phyloP scores from a whole-genome alignment of 2,797 vertebrate species.

The Neopelma chrysocephalum region DNA sequence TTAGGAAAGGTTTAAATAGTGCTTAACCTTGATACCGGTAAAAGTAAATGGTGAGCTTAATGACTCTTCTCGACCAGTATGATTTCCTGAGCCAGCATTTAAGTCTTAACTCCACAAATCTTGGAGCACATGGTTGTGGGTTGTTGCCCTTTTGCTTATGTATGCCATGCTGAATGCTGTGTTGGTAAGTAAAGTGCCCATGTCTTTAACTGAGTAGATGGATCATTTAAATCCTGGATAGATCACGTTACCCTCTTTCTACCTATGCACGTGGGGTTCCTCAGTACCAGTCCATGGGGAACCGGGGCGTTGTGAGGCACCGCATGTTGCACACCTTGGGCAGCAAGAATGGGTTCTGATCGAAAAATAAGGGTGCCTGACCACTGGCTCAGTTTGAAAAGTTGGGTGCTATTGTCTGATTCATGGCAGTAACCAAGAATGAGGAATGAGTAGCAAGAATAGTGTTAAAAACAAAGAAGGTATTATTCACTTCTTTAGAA shows the following conservation, averaged over 20 bases:
- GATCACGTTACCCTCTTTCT: neutral
- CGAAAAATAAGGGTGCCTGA: rapidly evolving
- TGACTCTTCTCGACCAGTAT: neutral
- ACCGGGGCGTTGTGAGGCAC: neutral
- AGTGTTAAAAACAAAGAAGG: neutral
- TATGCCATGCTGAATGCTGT: neutral
- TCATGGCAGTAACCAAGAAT: neutral
- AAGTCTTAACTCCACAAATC: neutral
- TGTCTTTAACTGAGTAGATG: rapidly evolving
- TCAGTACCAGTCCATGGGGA: neutral
- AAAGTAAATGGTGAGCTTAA: neutral
- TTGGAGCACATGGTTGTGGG: rapidly evolving
- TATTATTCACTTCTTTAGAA: neutral
- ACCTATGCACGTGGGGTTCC: rapidly evolving
- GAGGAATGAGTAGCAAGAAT: neutral
- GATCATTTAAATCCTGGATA: rapidly evolving
- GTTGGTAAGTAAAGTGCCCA: neutral
- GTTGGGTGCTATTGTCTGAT: neutral
- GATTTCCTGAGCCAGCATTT: neutral
- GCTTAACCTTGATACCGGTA: neutral
- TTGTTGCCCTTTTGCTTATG: neutral
- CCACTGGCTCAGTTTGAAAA: neutral
- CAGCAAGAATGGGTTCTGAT: neutral
- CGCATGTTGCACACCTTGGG: rapidly evolving
- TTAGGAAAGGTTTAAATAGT: neutral